Percentiles rank a stretch among this genome's conserved stretches.
Conservation (phyloP, 2,113 vertebrate genomes). For the Ibidorhyncha struthersii region DNA sequence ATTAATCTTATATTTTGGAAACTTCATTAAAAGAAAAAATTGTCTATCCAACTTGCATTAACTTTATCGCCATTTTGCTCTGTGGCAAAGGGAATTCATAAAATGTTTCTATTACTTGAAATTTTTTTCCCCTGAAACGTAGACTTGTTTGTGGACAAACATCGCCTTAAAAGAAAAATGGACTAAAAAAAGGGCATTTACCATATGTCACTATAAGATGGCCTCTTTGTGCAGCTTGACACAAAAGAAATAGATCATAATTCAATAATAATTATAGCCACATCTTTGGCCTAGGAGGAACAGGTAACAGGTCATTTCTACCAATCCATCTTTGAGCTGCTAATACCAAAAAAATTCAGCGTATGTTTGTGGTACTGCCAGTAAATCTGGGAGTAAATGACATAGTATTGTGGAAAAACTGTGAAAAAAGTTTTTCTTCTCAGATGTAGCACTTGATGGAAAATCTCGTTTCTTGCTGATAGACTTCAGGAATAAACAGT, state of each 20-base stretch:
- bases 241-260: neutral
- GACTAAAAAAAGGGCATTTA: neutral
- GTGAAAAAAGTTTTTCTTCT: neutral
- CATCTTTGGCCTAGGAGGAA: neutral
- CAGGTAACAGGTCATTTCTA: neutral
- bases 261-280: neutral
- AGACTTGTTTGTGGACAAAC: neutral
- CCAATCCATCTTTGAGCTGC: neutral
- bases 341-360: neutral
- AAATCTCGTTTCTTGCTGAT: neutral
- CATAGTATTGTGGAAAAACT: neutral
- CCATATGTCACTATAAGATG: neutral
- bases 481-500: neutral
- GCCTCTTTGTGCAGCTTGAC: neutral
- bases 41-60: neutral
- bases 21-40: neutral
- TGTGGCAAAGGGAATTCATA: neutral
- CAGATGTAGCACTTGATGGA: neutral
- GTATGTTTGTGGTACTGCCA: neutral
- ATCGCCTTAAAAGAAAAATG: neutral
- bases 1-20: neutral
- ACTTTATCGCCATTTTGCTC: neutral
- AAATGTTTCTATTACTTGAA: neutral
- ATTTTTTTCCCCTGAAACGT: neutral
- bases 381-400: neutral